phyloP scores from a whole-genome alignment of 2,113 vertebrate genomes.

The Perca flavescens region DNA sequence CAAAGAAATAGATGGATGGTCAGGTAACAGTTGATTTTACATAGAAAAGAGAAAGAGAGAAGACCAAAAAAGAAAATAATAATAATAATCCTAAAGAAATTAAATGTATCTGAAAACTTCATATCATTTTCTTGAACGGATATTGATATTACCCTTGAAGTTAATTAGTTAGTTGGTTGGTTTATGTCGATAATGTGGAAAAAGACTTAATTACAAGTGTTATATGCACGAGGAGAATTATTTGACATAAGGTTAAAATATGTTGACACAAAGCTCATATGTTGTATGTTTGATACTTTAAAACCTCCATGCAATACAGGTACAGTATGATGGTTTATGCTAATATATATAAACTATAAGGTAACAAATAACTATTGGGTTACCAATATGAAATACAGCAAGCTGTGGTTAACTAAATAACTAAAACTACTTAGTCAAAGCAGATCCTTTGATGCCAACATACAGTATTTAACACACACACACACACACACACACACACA shows the following conservation, averaged over 20 bases:
- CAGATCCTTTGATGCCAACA: conserved; percentile 28
- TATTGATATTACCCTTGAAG: too few species aligned
- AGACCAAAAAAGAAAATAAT: too few species aligned
- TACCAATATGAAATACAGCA: conserved; percentile 8
- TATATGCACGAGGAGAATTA: too few species aligned
- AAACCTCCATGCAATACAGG: neutral
- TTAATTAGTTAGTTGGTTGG: too few species aligned
- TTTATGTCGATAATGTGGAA: too few species aligned
- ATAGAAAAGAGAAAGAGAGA: too few species aligned
- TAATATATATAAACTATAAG: neutral
- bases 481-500: neutral
- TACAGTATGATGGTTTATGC: neutral
- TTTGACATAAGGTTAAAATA: neutral
- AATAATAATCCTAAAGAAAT: too few species aligned
- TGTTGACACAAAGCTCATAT: neutral
- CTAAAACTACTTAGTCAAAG: conserved; percentile 17
- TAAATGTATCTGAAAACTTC: too few species aligned
- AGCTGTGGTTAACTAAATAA: conserved; percentile 19
- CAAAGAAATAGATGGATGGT: too few species aligned
- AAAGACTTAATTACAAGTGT: too few species aligned
- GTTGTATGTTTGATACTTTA: neutral
- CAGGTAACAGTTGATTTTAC: too few species aligned
- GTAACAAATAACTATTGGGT: conserved; percentile 15
- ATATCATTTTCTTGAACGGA: too few species aligned
- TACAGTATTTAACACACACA: neutral